Conservation (phyloP, 2,113 vertebrate species). For the Grus americana region DNA sequence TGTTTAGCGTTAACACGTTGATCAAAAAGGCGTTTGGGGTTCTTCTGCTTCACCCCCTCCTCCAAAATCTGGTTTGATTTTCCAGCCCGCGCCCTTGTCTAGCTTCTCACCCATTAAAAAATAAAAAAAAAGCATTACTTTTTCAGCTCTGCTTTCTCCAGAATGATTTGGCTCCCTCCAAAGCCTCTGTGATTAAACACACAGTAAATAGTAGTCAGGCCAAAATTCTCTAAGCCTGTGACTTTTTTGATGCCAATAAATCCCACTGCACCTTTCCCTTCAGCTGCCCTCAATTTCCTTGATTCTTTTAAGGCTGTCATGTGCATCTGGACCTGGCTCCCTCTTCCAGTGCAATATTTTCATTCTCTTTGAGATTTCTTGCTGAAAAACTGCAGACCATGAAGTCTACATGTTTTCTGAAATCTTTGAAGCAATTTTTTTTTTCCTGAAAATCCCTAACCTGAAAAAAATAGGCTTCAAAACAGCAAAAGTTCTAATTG, state of each 20-base stretch:
- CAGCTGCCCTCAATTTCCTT: constrained; percentile 57
- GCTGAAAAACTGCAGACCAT: neutral
- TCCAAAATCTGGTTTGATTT: constrained; percentile 22
- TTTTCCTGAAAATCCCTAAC: neutral
- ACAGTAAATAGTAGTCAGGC: constrained; percentile 34
- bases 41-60: neutral
- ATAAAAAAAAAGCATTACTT: neutral
- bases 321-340: constrained; percentile 14
- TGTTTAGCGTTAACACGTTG: fast-evolving
- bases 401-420: neutral
- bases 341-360: neutral
- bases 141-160: neutral
- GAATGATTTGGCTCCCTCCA: neutral
- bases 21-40: neutral
- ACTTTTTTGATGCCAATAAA: constrained; percentile 45
- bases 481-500: neutral
- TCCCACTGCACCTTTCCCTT: constrained; percentile 42
- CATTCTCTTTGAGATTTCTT: neutral
- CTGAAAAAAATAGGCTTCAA: neutral
- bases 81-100: neutral
- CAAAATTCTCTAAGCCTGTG: constrained; percentile 6
- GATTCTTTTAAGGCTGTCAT: constrained; percentile 27
- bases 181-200: constrained; percentile 49
- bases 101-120: neutral
- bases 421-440: neutral